These are phyloP conservation scores for Zootermopsis nevadensis DNA, from an alignment of 2,888 invertebrate genomes.

Conservation along the genomic window DNA sequence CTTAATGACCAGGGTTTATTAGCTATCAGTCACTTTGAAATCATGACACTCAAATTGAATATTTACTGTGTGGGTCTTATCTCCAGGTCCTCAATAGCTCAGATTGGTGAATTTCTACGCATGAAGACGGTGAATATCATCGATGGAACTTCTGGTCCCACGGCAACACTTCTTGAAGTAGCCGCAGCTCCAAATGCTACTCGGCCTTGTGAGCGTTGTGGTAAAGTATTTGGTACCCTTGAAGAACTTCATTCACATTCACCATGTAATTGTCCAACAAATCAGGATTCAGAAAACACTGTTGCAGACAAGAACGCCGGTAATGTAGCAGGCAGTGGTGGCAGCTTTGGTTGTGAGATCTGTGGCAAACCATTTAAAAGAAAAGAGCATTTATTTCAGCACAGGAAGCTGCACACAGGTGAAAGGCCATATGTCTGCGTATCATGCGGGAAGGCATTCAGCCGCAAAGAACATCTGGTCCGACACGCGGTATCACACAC, in stretches of 20 bases:
- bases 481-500: constrained; percentile 73
- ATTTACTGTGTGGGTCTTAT: not conserved
- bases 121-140: constrained; percentile 56
- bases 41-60: too few relatives aligned
- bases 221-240: constrained; percentile 59
- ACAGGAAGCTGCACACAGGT: constrained; percentile 55
- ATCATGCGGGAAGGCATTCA: constrained; percentile 75
- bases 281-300: not conserved
- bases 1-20: too few relatives aligned
- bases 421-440: constrained; percentile 75
- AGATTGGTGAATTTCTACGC: constrained; percentile 57
- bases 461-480: constrained; percentile 76
- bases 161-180: constrained; percentile 46
- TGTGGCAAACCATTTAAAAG: constrained; percentile 75
- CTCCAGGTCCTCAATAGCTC: constrained; percentile 55
- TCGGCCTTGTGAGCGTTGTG: constrained; percentile 60
- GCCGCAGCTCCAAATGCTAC: constrained; percentile 25
- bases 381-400: constrained; percentile 73
- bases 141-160: constrained; percentile 39
- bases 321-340: constrained; percentile 30
- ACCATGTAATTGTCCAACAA: constrained; percentile 54
- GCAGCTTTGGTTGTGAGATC: constrained; percentile 66
- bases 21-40: too few relatives aligned
- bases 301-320: constrained; percentile 26
- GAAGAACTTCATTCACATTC: constrained; percentile 59